Base-by-base conservation (phyloP, 2,888 invertebrate species). In the Diogma glabrata region DNA sequence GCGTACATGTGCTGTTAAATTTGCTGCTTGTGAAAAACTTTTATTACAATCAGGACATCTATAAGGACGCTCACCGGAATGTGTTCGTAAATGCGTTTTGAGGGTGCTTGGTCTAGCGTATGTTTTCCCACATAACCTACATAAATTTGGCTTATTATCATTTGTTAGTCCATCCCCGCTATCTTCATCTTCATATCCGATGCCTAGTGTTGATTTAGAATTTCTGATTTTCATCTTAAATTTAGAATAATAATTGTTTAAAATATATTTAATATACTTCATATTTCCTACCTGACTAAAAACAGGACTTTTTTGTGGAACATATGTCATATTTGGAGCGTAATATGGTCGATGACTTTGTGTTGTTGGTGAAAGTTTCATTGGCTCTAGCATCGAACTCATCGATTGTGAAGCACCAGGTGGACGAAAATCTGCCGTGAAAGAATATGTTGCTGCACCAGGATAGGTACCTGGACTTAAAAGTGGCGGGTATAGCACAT, bases 1-100 rank as follows among this genome's bases (percentile, higher is more conserved):
- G 67, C 70, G 70, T 67, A 94, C 89, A 69, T 99, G 97, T 10
- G 97, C 97, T 8, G 96, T 97, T 58, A 99, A 73, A 72, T 99
- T 99, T 56, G 97, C 97, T 43, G 97, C 97, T 72, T 99, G 97
- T 47, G 92, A 92, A 72, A 96, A 96, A 58, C 93, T 92, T 70
- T 96, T 96, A 67, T 88, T 88, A 72, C 95, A 96, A 63, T 93
- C 93, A 48, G 86, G 84, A 67, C 94, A 94, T 52, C 63, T 63
- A 53, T 69, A 71, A 3, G 71, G 71, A 60, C 94, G 82, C 68
- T 97, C 96, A 0, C 96, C 96, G 3, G 91, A 90, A 69, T 97
- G 97, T 1, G 96, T 97, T 50, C 97, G 76, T 52, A 96, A 77
- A 70, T 97, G 97, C 0, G 96, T 97, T 75, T 97, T 97, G 55